Evolutionary conservation across 2,113 vertebrate genomes (phyloP), one percentile per base, ranked within the genome.

Genomic region (Heptranchias perlo): DNA sequence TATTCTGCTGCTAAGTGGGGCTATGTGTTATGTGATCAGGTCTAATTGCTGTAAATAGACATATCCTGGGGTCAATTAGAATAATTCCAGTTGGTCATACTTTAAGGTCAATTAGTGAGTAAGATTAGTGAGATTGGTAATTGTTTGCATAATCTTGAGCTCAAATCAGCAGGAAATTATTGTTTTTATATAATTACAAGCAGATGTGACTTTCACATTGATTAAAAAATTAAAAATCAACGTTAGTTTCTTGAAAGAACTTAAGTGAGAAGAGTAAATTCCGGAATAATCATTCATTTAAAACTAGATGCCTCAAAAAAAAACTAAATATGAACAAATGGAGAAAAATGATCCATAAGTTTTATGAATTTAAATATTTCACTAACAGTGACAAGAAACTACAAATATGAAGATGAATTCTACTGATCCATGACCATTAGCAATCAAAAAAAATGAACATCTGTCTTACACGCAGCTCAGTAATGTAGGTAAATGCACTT

Each of bases 331-430:
- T 54, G 86, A 49, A 25, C 86, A 89, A 89, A 89, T 52, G 86
- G 28, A 87, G 21, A 52, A 92, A 31, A 87, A 49, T 87, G 54
- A 52, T 58, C 10, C n/a, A 52, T 25, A 52, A 84, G 23, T 28
- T 28, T 52, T 87, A 87, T 92, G 31, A 61, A 92, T 92, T 92
- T 92, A n/a, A 92, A 92, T 92, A 92, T n/a, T 92, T 92, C 31
- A n/a, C 87, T 92, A 31, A n/a, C 54, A 92, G 35, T 31, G 47
- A 54, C 86, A 61, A 82, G 78, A 82, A 82, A 82, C 39, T 82
- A 39, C 39, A 82, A 82, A 92, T 35, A n/a, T 92, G 87, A 58
- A 16, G 31, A 35, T 18, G 31, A 92, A 92, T 16, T 44, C 39
- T 1, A 44, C 78, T 58, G 31, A 91, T 58, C 31, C 31, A 61